A percentile compares a stretch with the other conserved stretches of the same genome.
Conservation (phyloP, 2,797 vertebrate genomes). For the Apogon talboti region DNA sequence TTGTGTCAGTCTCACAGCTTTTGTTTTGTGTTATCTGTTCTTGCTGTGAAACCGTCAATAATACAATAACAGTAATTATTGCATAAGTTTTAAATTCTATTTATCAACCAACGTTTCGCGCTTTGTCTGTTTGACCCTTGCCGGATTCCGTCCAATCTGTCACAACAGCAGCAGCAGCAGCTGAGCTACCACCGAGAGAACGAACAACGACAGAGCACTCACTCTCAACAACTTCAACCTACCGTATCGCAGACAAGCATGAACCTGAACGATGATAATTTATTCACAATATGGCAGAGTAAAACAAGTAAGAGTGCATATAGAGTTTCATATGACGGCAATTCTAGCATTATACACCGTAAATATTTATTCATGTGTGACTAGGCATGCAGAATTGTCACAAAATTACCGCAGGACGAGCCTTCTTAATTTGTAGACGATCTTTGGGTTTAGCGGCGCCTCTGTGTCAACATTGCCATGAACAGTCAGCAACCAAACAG, state of each 20-base stretch:
- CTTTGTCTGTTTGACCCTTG: neutral
- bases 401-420: neutral
- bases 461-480: constrained; percentile 55
- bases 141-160: constrained; percentile 4
- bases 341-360: neutral
- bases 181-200: neutral
- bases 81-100: too few relatives aligned
- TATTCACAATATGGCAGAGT: neutral
- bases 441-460: constrained; percentile 38
- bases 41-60: too few relatives aligned
- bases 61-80: too few relatives aligned
- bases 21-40: too few relatives aligned
- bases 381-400: too few relatives aligned
- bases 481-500: constrained; percentile 14
- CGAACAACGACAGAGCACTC: neutral
- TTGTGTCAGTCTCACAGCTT: too few relatives aligned
- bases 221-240: constrained; percentile 13
- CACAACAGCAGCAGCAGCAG: constrained; percentile 7
- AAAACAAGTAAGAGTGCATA: neutral
- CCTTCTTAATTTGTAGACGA: neutral
- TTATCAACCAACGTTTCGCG: neutral
- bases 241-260: neutral
- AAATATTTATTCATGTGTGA: neutral
- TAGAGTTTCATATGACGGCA: neutral
- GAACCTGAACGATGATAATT: neutral